Percentiles rank a stretch among this genome's conserved stretches.
phyloP scores from a whole-genome alignment of 2,888 invertebrate species.

The Coecobrya sp. region DNA sequence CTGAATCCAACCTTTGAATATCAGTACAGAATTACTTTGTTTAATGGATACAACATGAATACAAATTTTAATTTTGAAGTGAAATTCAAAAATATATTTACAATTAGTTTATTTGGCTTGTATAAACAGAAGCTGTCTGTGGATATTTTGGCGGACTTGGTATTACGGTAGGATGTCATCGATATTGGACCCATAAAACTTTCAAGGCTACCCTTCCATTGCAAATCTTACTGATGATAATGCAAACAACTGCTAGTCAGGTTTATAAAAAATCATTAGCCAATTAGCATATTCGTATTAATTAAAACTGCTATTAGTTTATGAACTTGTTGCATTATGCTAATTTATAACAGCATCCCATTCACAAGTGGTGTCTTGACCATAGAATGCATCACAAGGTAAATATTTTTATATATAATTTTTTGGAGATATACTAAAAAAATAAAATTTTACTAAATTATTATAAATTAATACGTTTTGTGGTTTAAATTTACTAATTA shows the following conservation, averaged over 20 bases:
- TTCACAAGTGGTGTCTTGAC: constrained; percentile 78
- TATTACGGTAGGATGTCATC: constrained; percentile 74
- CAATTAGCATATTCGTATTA: not conserved
- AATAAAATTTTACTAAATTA: too few relatives aligned
- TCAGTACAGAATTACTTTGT: too few relatives aligned
- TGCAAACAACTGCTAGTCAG: constrained; percentile 68
- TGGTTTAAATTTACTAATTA: too few relatives aligned
- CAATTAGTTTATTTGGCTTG: too few relatives aligned
- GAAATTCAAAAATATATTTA: too few relatives aligned
- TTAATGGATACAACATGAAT: too few relatives aligned
- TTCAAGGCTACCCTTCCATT: constrained; percentile 77
- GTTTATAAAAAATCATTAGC: constrained; percentile 23
- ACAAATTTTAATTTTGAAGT: too few relatives aligned
- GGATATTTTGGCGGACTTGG: constrained; percentile 64
- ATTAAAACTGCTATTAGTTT: not conserved
- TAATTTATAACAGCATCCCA: constrained; percentile 46
- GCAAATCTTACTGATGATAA: constrained; percentile 59
- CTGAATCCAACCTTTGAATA: too few relatives aligned
- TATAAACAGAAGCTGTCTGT: constrained; percentile 3
- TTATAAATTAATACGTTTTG: too few relatives aligned
- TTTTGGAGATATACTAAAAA: too few relatives aligned
- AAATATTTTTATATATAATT: too few relatives aligned
- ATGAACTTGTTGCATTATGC: not conserved
- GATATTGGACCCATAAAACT: constrained; percentile 77
- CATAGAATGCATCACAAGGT: constrained; percentile 90